Evolutionary conservation across 2,113 vertebrate genomes (phyloP).

Genomic region (Alexandromys fortis): DNA sequence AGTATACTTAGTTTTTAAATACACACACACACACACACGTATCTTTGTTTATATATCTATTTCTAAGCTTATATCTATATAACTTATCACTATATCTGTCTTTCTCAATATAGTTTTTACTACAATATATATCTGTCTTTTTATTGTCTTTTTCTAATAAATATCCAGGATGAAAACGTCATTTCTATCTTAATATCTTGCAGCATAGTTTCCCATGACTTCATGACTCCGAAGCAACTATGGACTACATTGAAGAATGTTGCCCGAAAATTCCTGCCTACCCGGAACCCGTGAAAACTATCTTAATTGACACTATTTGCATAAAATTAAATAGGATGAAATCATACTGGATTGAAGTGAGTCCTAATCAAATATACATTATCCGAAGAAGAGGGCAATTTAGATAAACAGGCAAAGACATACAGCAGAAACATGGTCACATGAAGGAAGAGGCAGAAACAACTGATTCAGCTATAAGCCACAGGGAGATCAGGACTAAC

Average conservation of each 20-base stretch:
- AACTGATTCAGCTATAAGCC: background rate
- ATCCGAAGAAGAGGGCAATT: background rate
- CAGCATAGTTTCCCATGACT: background rate
- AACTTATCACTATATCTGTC: background rate
- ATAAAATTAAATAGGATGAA: background rate
- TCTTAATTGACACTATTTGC: background rate
- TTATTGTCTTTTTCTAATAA: conserved; percentile 32
- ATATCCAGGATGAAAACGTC: background rate
- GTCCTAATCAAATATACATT: background rate
- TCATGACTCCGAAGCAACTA: background rate
- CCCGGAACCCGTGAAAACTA: background rate
- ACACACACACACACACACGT: background rate
- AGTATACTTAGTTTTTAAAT: background rate
- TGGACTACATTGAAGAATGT: background rate
- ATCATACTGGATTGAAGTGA: background rate
- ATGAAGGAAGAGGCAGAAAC: background rate
- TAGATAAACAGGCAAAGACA: background rate
- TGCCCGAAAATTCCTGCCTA: background rate
- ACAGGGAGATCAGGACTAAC: background rate
- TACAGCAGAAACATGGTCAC: background rate
- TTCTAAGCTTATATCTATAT: background rate
- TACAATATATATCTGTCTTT: background rate
- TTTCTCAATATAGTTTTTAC: conserved; percentile 11
- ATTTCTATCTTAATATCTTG: background rate
- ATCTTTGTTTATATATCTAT: background rate